Evolutionary conservation across 2,888 invertebrate species (phyloP).

Genomic region (Pandemis cinnamomeana): DNA sequence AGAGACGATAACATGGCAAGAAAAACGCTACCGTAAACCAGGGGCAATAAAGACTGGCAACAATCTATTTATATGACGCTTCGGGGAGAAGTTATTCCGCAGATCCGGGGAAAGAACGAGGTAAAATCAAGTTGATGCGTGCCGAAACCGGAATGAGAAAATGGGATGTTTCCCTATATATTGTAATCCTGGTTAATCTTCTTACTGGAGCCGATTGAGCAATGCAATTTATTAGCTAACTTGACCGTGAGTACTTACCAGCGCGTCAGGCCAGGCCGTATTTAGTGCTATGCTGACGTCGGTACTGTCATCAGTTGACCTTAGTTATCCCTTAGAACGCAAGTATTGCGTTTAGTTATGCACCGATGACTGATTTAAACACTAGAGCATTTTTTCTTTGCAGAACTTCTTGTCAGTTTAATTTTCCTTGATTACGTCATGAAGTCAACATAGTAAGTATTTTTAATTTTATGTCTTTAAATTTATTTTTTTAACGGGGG

Average conservation of each 20-base stretch:
- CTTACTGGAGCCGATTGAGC: conserved; percentile 55
- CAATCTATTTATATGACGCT: conserved; percentile 85
- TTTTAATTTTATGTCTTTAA: too few species aligned
- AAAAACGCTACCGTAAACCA: conserved; percentile 77
- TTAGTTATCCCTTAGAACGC: neutral
- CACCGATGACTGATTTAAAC: too few species aligned
- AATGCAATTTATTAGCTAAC: conserved; percentile 46
- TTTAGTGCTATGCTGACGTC: neutral
- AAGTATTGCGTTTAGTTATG: too few species aligned
- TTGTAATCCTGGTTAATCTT: conserved; percentile 63
- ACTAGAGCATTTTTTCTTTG: too few species aligned
- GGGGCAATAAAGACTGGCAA: conserved; percentile 81
- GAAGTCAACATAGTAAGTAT: too few species aligned
- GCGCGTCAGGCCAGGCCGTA: neutral
- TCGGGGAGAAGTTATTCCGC: conserved; percentile 79
- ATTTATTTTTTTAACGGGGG: too few species aligned
- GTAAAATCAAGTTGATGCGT: conserved; percentile 81
- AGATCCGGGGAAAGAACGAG: conserved; percentile 71
- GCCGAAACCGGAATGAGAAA: conserved; percentile 68
- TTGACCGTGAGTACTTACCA: neutral
- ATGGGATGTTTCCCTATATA: conserved; percentile 64
- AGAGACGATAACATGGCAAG: conserved; percentile 73
- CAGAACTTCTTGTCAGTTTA: too few species aligned
- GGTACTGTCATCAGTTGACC: neutral
- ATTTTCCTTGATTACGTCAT: too few species aligned